Percentiles rank a stretch among this genome's conserved stretches.
phyloP scores from a whole-genome alignment of 2,113 vertebrate genomes.

The Paradoxurus hermaphroditus region DNA sequence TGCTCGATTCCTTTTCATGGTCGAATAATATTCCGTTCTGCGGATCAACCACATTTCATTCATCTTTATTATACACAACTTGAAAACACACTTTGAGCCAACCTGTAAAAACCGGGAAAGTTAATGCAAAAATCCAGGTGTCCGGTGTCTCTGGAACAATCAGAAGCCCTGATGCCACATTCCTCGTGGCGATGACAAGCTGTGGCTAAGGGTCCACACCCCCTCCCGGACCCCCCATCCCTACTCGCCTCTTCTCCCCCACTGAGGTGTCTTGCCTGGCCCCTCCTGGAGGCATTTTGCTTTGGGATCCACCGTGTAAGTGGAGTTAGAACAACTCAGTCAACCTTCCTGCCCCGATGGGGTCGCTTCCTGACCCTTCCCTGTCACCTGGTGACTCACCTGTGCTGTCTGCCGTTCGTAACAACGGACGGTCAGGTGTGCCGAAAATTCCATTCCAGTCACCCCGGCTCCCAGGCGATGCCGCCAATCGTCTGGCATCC shows the following conservation, averaged over 20 bases:
- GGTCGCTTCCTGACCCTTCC: not conserved
- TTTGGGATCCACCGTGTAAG: accelerated
- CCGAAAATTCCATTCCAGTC: not conserved
- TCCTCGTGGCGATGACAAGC: accelerated
- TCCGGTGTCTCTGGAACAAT: not conserved
- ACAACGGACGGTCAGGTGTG: not conserved
- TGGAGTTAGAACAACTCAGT: accelerated
- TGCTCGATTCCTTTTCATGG: not conserved
- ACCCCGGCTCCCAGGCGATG: conserved; percentile 3
- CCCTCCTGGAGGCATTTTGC: not conserved
- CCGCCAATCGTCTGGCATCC: not conserved
- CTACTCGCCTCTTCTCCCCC: accelerated
- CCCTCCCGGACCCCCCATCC: accelerated
- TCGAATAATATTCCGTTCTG: not conserved
- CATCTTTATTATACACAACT: not conserved
- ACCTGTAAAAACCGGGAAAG: not conserved
- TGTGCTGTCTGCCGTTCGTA: not conserved
- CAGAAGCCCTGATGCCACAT: not conserved
- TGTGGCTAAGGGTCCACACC: accelerated
- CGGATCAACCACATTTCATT: not conserved
- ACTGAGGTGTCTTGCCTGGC: not conserved
- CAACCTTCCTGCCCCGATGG: not conserved
- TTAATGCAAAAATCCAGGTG: not conserved
- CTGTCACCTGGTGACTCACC: not conserved
- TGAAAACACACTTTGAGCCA: not conserved